Base-by-base conservation (phyloP, 2,888 invertebrate genomes). In the Plagodis dolabraria region DNA sequence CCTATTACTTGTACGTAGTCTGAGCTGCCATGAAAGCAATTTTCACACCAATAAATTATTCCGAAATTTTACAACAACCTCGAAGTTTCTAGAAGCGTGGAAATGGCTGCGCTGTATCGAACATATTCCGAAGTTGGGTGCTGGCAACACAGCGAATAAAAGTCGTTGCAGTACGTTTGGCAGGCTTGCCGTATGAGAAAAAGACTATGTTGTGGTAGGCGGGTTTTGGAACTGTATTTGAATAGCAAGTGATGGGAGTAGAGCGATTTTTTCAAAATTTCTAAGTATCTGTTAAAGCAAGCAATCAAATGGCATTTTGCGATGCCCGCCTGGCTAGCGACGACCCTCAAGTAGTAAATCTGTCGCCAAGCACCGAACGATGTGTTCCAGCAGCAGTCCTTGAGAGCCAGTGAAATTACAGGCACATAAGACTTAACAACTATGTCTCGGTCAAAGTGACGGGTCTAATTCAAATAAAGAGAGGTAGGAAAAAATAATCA, bases 161-260 rank as follows among this genome's bases (percentile, higher is more conserved):
- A 70, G 71, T 66, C 60, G 63, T 64, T 71, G 69, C 68, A 72
- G 69, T 57, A 52, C 74, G 78, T 74, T 82, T 81, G 83, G 79
- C 82, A 82, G 75, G 69, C 70, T 74, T 70, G 64, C 75, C 72
- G 67, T 68, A 75, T 64, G 70, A 72, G 77, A 78, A 82, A 84
- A 83, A 80, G 77, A 82, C 74, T 71, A 67, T 72, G 73, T 75
- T 76, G 77, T 65, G 72, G 71, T 72, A 66, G 68, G 68, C 64
- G 71, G 49, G 62, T 57, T 64, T 58, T 61, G 52, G 57, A 61
- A 63, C 58, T 47, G 7, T n/a, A 40, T 12, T 11, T 43, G 5
- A 6, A 7, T 22, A 0, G 4, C 33, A 34, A 63, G 53, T 8
- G 8, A 51, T 10, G n/a, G 52, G 61, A 53, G 6, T 7, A 6